Conservation (phyloP, 2,113 vertebrate species). For the Gorsachius goisagi region DNA sequence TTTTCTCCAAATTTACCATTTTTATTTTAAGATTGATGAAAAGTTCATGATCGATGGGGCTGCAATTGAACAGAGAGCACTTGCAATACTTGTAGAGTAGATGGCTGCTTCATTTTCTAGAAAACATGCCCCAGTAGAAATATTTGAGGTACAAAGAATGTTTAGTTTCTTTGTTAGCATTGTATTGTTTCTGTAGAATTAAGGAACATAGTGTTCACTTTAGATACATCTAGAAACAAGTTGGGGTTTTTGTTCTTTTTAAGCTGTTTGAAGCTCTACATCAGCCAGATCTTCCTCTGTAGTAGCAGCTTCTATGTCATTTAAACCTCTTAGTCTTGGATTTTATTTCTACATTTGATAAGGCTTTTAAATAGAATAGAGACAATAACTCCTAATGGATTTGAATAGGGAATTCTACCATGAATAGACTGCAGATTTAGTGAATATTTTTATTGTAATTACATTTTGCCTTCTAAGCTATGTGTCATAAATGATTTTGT, state of each 20-base stretch:
- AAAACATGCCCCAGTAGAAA: neutral
- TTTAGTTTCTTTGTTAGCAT: neutral
- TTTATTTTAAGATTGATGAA: neutral
- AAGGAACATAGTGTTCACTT: neutral
- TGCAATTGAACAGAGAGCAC: neutral
- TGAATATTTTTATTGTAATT: conserved; percentile 8
- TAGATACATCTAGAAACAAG: neutral
- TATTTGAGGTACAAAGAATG: neutral
- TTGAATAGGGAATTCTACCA: neutral
- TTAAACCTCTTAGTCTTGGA: conserved; percentile 10
- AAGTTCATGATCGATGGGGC: neutral
- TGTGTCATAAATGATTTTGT: neutral
- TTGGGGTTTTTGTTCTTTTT: neutral
- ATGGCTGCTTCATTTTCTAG: neutral
- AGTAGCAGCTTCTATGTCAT: neutral
- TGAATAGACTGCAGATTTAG: neutral
- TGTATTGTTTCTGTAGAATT: neutral
- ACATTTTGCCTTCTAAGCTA: neutral
- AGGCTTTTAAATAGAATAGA: conserved; percentile 2
- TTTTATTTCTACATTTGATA: conserved; percentile 19
- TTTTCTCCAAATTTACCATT: neutral
- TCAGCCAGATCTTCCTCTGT: neutral
- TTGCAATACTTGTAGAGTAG: neutral
- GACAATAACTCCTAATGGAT: conserved; percentile 1
- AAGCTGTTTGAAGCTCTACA: neutral